Evolutionary conservation across 1,140 invertebrate genomes (phyloP).

Genomic region (Camponotus pennsylvanicus): DNA sequence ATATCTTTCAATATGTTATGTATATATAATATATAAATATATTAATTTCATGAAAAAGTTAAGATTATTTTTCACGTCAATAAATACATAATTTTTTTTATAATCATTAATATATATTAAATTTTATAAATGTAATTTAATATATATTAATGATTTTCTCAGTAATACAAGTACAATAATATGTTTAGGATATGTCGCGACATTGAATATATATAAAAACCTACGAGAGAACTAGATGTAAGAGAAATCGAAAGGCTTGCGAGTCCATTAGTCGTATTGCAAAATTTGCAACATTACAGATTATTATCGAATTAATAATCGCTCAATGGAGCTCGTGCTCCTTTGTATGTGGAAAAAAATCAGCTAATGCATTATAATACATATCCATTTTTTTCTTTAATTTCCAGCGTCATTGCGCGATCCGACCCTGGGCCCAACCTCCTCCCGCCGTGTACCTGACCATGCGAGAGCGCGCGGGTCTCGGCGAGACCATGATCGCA

Average conservation of each 20-base stretch:
- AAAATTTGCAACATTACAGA: background rate
- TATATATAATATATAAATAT: background rate
- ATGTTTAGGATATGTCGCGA: no score
- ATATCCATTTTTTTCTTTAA: no score
- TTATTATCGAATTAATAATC: background rate
- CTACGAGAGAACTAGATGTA: background rate
- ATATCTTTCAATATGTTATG: background rate
- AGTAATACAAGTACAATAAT: no score
- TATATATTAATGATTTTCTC: background rate
- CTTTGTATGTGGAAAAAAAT: no score
- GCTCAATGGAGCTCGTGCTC: background rate
- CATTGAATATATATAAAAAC: background rate
- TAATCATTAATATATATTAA: no score
- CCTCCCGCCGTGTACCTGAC: constrained; percentile 76
- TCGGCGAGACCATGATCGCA: constrained; percentile 79
- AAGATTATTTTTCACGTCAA: no score
- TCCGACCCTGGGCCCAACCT: constrained; percentile 57
- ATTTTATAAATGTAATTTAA: background rate
- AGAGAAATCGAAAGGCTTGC: background rate
- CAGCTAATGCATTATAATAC: no score
- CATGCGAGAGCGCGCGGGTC: constrained; percentile 77
- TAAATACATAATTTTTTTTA: no score
- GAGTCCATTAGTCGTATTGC: background rate
- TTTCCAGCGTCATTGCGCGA: background rate
- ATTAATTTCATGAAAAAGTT: no score